These are phyloP conservation scores for Hemaris fuciformis DNA, from an alignment of 2,888 invertebrate genomes.

Conservation along the genomic window DNA sequence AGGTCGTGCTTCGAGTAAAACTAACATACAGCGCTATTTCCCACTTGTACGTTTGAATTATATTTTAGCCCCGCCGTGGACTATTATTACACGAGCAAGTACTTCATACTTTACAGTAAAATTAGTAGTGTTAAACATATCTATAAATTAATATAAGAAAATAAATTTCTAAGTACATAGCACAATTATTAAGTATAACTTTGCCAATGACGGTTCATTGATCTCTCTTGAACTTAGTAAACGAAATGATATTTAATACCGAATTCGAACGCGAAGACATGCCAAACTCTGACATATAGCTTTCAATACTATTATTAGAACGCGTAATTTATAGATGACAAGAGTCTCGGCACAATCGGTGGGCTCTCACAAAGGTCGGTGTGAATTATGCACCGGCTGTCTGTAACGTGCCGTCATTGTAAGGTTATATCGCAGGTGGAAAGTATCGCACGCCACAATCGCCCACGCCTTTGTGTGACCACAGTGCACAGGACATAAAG, in stretches of 20 bases:
- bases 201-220: background rate
- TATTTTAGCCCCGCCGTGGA: background rate
- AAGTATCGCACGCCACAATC: constrained; percentile 17
- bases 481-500: background rate
- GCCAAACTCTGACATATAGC: background rate
- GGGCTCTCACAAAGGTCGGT: constrained; percentile 25
- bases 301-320: constrained; percentile 10
- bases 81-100: too few species aligned
- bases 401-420: constrained; percentile 20
- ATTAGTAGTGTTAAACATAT: too few species aligned
- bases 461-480: background rate
- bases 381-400: constrained; percentile 28
- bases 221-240: background rate
- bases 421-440: constrained; percentile 30
- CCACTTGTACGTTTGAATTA: constrained; percentile 27
- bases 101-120: background rate
- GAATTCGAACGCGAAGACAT: background rate
- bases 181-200: background rate
- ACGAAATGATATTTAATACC: background rate
- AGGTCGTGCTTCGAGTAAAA: constrained; percentile 66
- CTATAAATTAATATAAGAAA: too few species aligned
- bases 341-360: constrained; percentile 3
- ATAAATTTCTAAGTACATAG: background rate
- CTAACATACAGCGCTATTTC: constrained; percentile 72
- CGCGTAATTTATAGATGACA: constrained; percentile 8